Conservation (phyloP, 1,140 invertebrate genomes). For the Solenopsis fugax region DNA sequence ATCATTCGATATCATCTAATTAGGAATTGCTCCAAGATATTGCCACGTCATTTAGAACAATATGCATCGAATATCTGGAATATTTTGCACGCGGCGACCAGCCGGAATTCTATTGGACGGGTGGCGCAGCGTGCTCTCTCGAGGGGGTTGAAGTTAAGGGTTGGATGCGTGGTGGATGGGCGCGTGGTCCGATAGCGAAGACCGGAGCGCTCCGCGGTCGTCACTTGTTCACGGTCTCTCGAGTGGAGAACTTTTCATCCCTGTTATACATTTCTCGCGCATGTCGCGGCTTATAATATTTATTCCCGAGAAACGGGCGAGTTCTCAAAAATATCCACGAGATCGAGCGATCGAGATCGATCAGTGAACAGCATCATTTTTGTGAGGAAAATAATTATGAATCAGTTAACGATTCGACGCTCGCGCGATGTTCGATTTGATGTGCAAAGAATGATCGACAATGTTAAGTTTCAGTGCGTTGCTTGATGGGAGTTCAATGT, state of each 20-base stretch:
- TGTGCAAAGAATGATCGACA: background rate
- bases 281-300: background rate
- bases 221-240: constrained; percentile 74
- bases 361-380: background rate
- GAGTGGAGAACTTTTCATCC: constrained; percentile 62
- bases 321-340: background rate
- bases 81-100: background rate
- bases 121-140: constrained; percentile 1
- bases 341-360: background rate
- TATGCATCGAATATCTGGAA: constrained; percentile 32
- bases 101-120: constrained; percentile 51
- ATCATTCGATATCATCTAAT: background rate
- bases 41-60: constrained; percentile 10
- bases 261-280: too few relatives aligned
- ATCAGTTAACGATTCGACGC: background rate
- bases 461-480: constrained; percentile 2
- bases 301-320: background rate
- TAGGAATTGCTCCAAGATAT: background rate
- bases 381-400: background rate
- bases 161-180: constrained; percentile 72
- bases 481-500: background rate
- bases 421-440: constrained; percentile 14
- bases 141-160: constrained; percentile 68
- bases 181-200: constrained; percentile 70
- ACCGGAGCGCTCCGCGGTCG: constrained; percentile 35